Evolutionary conservation across 92 coral and sea anemone genomes (phyloP), one percentile per base, ranked within the genome.

Genomic region (Palythoa grandis): DNA sequence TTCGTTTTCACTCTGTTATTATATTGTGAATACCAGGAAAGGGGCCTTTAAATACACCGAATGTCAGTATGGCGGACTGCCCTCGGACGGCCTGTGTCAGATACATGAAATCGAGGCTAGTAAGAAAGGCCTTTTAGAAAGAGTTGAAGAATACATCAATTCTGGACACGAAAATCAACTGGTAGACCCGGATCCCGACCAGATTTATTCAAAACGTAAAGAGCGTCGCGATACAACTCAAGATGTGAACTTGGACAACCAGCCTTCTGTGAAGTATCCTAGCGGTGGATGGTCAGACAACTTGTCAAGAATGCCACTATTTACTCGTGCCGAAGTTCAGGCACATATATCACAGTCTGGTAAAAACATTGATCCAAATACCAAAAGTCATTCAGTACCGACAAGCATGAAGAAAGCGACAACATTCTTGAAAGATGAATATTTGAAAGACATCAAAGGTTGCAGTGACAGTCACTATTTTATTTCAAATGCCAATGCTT

Each of bases 381-480:
- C 60, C 20, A 79, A 82, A 68, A 39, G 35, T 67, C 86, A 82
- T 40, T 82, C 86, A 82, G 86, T 82, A 65, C 76, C 86, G 24
- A 82, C 86, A 16, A 68, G 86, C 71, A 37, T 82, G 86, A 66
- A 66, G 56, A 82, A 82, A 43, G 76, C 86, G n/a, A 82, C 76
- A 67, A 67, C 76, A 17, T 82, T 40, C 22, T 82, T 82, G 76
- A 63, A 82, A 11, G 86, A 82, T 67, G 85, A 80, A 69, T 80
- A 80, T 69, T 61, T 80, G 53, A 80, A 63, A 23, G 74, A 60
- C 23, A 11, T 82, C 14, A 35, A 15, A 43, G 86, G 20, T 2
- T 14, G 57, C 25, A 82, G 86, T 58, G 61, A 82, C 56, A 40
- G 56, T 67, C 35, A 15, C 19, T 40, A 82, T 68, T 82, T 40